These are phyloP conservation scores for Drosophila takahashii DNA, from an alignment of 1,140 invertebrate genomes.

Conservation along the genomic window DNA sequence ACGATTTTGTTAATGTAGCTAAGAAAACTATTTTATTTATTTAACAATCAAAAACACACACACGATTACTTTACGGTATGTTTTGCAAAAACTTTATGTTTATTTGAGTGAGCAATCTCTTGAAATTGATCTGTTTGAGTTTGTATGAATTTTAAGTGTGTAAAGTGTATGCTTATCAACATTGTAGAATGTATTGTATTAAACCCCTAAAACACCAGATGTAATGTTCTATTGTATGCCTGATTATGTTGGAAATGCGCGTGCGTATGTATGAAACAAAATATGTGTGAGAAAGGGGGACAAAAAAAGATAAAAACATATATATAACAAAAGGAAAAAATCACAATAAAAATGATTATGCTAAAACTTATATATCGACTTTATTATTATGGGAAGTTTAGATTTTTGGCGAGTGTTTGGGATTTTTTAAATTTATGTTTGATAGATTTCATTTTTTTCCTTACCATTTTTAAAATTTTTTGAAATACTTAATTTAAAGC, in stretches of 20 bases:
- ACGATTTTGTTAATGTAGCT: conserved; percentile 48
- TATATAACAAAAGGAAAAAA: conserved; percentile 49
- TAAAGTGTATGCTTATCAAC: conserved; percentile 50
- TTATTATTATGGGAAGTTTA: background rate
- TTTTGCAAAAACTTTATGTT: conserved; percentile 39
- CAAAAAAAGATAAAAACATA: conserved; percentile 50
- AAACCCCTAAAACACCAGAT: conserved; percentile 36
- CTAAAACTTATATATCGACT: conserved; percentile 48
- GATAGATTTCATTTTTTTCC: no score
- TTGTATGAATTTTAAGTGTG: conserved; percentile 51
- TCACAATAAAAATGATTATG: conserved; percentile 68
- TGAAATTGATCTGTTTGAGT: conserved; percentile 26
- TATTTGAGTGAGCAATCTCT: conserved; percentile 20
- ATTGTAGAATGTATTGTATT: conserved; percentile 36
- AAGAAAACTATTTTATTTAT: conserved; percentile 60
- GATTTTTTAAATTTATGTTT: no score
- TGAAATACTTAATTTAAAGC: no score
- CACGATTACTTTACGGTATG: conserved; percentile 30
- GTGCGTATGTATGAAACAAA: conserved; percentile 68
- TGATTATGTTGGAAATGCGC: conserved; percentile 63
- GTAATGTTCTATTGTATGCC: conserved; percentile 62
- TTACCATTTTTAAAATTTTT: no score
- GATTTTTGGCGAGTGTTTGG: no score
- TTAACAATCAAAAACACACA: conserved; percentile 38
- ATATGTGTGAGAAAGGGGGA: conserved; percentile 54